A percentile compares a stretch with the other conserved stretches of the same genome.
These are phyloP conservation scores for Schizaphis graminum DNA, from an alignment of 2,888 invertebrate species.

Conservation along the genomic window DNA sequence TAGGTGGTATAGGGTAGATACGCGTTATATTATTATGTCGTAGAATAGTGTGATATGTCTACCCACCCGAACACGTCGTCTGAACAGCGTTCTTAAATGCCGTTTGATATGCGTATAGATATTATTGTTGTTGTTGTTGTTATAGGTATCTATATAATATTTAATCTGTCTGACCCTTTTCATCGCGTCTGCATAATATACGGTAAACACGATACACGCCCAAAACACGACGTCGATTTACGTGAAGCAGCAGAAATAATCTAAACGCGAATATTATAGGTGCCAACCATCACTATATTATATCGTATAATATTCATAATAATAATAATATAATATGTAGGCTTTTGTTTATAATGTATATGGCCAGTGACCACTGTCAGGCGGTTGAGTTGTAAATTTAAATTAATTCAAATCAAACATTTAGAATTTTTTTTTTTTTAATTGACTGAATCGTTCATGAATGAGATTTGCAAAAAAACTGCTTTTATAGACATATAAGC, in stretches of 20 bases:
- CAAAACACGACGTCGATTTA: not conserved
- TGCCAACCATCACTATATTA: not conserved
- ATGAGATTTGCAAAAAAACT: too few species aligned
- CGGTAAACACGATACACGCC: not conserved
- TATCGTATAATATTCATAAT: too few species aligned
- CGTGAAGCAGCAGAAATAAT: not conserved
- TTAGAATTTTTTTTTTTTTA: too few species aligned
- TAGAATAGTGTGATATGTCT: not conserved
- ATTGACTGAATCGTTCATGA: too few species aligned
- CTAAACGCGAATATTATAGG: not conserved
- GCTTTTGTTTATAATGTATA: not conserved
- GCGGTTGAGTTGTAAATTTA: too few species aligned
- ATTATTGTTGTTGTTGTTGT: not conserved
- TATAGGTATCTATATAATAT: not conserved
- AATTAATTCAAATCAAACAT: too few species aligned
- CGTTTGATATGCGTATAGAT: not conserved
- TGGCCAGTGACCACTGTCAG: too few species aligned
- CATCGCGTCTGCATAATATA: not conserved
- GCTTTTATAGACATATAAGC: too few species aligned
- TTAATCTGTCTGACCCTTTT: not conserved
- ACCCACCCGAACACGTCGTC: not conserved
- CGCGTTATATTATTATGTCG: not conserved
- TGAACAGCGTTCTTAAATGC: not conserved
- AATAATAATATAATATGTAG: not conserved
- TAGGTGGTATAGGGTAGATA: not conserved